phyloP scores from a whole-genome alignment of 2,888 invertebrate species.

The Caenorhabditis afra region DNA sequence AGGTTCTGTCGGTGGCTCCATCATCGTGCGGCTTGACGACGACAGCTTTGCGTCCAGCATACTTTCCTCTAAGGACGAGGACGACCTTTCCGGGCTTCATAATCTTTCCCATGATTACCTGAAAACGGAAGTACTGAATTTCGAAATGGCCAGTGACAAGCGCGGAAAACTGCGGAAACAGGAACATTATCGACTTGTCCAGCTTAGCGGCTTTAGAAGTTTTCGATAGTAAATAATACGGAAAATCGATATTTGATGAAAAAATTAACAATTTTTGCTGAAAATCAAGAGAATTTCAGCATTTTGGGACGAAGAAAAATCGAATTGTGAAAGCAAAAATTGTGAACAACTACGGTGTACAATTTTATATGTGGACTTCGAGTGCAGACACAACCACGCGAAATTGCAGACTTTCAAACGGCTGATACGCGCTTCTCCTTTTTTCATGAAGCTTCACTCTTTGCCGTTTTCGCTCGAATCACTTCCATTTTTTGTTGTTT shows the following conservation, averaged over 20 bases:
- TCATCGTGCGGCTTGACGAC: conserved; percentile 90
- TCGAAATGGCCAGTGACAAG: not conserved
- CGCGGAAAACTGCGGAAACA: not conserved
- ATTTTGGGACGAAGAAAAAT: not conserved
- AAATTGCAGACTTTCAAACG: conserved; percentile 2
- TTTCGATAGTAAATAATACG: not conserved
- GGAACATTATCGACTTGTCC: too few relatives aligned
- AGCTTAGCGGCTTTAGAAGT: not conserved
- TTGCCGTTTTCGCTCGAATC: not conserved
- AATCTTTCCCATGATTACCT: conserved; percentile 78
- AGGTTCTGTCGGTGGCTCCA: conserved; percentile 94
- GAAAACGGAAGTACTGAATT: not conserved
- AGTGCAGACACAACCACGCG: conserved; percentile 10
- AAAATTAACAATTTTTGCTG: not conserved
- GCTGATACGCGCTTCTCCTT: too few relatives aligned
- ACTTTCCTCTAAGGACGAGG: conserved; percentile 97
- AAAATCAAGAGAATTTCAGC: not conserved
- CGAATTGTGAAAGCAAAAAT: too few relatives aligned
- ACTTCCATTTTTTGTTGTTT: not conserved
- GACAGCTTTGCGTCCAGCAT: conserved; percentile 86
- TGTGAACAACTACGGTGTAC: too few relatives aligned
- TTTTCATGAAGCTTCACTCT: conserved; percentile 5
- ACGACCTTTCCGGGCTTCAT: conserved; percentile 90
- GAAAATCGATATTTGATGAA: not conserved
- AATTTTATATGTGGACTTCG: not conserved